Percentiles rank a stretch among this genome's conserved stretches.
phyloP scores from a whole-genome alignment of 2,888 invertebrate species.

The Eurytoma adleriae region DNA sequence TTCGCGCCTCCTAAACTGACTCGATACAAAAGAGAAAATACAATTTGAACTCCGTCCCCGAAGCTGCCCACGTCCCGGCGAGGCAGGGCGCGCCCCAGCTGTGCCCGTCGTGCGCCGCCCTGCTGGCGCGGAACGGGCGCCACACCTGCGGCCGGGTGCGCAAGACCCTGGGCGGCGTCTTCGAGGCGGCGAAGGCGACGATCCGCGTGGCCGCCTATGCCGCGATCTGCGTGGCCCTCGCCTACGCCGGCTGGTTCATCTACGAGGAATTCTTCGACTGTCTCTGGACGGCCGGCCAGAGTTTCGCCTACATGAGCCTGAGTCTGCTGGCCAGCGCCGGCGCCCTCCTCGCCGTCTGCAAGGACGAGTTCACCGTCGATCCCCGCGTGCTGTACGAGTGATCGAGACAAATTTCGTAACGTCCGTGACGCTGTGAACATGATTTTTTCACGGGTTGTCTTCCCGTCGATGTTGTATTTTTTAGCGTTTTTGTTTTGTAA shows the following conservation, averaged over 20 bases:
- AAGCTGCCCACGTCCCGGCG: neutral
- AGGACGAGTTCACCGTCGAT: constrained; percentile 38
- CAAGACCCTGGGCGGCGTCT: neutral
- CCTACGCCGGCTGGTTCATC: constrained; percentile 19
- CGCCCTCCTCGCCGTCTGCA: constrained; percentile 27
- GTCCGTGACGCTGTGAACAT: neutral
- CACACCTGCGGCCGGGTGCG: neutral
- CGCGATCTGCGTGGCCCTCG: neutral
- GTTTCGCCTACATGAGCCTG: constrained; percentile 5
- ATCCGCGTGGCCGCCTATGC: neutral
- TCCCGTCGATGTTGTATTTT: neutral
- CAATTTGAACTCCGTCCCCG: neutral
- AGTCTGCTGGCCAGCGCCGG: neutral
- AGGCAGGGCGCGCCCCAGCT: constrained; percentile 18
- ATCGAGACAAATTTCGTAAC: neutral
- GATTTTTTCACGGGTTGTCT: neutral
- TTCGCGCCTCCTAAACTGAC: no score
- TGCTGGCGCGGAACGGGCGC: neutral
- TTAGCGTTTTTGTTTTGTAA: neutral
- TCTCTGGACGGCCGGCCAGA: constrained; percentile 26
- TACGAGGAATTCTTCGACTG: constrained; percentile 44
- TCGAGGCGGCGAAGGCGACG: no score
- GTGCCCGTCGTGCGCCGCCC: constrained; percentile 46
- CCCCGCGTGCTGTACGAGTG: neutral
- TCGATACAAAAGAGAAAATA: neutral